Conservation (phyloP, 2,113 vertebrate genomes). For the Thomomys bottae region DNA sequence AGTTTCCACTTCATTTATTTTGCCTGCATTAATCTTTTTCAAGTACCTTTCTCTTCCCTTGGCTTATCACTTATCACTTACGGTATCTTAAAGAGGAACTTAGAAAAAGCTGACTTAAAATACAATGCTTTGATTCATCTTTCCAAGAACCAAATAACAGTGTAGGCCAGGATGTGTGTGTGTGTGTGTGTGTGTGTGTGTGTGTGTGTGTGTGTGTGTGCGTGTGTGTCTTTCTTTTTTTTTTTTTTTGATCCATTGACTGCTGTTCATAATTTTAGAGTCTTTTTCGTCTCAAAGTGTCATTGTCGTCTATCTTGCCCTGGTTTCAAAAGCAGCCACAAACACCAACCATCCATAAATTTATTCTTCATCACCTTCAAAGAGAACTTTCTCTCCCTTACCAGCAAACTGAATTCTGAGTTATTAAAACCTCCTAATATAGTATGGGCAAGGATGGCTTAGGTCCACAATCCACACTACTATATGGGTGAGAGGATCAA, state of each 20-base stretch:
- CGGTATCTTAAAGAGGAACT: conserved; percentile 21
- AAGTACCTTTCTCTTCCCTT: conserved; percentile 22
- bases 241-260: not conserved
- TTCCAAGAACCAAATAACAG: conserved; percentile 31
- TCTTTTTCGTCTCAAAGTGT: not conserved
- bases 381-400: not conserved
- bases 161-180: not conserved
- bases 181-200: too few relatives aligned
- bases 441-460: too few relatives aligned
- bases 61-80: conserved; percentile 50
- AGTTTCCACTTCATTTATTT: conserved; percentile 42
- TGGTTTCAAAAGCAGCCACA: not conserved
- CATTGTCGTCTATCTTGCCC: not conserved
- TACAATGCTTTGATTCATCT: not conserved
- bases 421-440: not conserved
- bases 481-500: too few relatives aligned
- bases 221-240: too few relatives aligned
- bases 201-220: too few relatives aligned
- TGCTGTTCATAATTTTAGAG: not conserved
- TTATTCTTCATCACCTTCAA: not conserved
- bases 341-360: not conserved
- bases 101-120: not conserved
- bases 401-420: not conserved
- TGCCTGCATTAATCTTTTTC: conserved; percentile 30
- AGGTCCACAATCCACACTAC: too few relatives aligned